Conservation (phyloP, 2,113 vertebrate genomes). For the Cisticola juncidis region DNA sequence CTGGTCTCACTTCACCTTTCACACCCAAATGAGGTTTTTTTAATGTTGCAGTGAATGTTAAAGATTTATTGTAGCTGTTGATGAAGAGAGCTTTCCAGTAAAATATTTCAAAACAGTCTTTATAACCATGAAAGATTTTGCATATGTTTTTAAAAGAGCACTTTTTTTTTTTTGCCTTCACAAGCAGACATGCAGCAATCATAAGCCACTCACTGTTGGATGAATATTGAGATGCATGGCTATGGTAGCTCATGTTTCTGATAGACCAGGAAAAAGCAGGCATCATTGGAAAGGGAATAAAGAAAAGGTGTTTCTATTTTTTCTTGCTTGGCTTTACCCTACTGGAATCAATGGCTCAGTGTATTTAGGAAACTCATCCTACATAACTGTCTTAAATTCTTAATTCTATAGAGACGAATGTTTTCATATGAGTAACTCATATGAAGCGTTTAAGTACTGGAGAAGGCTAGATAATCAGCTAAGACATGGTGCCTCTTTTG, state of each 20-base stretch:
- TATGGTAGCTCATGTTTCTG: background rate
- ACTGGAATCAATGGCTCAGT: background rate
- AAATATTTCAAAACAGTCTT: background rate
- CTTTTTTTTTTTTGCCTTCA: background rate
- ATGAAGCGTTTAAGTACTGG: background rate
- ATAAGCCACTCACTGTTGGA: accelerated
- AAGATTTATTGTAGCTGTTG: background rate
- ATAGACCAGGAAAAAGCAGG: background rate
- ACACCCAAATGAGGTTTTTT: background rate
- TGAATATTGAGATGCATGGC: background rate
- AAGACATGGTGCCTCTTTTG: background rate
- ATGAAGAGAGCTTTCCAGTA: background rate
- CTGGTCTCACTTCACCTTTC: background rate
- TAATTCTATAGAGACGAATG: background rate
- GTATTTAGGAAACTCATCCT: background rate
- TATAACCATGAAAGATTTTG: background rate
- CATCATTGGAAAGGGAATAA: background rate
- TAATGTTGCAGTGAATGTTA: background rate
- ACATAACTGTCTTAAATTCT: background rate
- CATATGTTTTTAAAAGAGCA: background rate
- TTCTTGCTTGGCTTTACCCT: background rate
- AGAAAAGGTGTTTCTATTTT: background rate
- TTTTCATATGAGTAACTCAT: background rate
- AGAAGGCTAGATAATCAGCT: background rate
- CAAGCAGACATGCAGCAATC: background rate